Conservation (phyloP, 37 sponge, comb jelly and placozoan species). For the Haliclona indistincta region DNA sequence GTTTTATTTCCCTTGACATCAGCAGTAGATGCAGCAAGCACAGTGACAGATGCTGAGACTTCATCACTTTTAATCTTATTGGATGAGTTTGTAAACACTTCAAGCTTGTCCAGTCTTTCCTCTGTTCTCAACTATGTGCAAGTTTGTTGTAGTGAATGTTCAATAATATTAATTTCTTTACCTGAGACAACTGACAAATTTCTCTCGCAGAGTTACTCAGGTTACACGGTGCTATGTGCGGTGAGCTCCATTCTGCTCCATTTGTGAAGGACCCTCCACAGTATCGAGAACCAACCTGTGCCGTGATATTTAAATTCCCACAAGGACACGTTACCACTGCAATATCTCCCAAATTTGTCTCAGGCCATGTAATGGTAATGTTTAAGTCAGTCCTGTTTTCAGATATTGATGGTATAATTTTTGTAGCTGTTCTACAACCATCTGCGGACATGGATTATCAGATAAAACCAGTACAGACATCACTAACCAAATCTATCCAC, state of each 20-base stretch:
- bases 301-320: background rate
- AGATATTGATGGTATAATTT: no score
- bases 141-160: no score
- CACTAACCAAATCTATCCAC: no score
- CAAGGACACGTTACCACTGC: constrained; percentile 41
- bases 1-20: constrained; percentile 1
- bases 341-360: constrained; percentile 37
- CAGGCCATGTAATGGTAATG: constrained; percentile 32
- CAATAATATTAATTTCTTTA: no score
- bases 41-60: background rate
- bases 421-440: no score
- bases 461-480: no score
- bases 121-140: background rate
- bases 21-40: background rate
- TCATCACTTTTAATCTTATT: background rate
- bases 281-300: background rate
- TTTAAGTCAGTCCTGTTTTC: no score
- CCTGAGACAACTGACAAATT: constrained; percentile 36
- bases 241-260: constrained; percentile 46
- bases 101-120: background rate
- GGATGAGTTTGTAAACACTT: background rate
- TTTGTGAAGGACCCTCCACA: constrained; percentile 49
- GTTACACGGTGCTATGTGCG: constrained; percentile 22
- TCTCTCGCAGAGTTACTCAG: constrained; percentile 9
- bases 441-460: no score